Base-by-base conservation (phyloP, 2,888 invertebrate genomes). In the Sialis fuliginosa region DNA sequence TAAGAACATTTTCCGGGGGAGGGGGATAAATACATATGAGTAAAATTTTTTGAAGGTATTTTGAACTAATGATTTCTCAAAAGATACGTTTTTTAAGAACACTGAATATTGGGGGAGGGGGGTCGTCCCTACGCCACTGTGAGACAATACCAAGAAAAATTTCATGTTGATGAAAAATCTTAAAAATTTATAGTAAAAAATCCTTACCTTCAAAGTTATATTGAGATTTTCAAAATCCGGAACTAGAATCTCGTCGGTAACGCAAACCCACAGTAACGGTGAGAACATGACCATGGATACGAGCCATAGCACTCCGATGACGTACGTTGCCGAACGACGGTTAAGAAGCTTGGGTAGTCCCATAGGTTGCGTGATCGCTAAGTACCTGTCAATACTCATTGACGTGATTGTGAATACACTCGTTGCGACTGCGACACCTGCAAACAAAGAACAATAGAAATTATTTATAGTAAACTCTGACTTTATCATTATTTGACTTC, bases 331-430 rank as follows among this genome's bases (percentile, higher is more conserved):
- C 1, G 77, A 77, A 8, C 74, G 72, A 32, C 78, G 67, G 48
- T 79, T 81, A 48, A 82, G 80, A 59, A 81, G 73, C 60, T 80
- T 75, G 30, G 81, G 73, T 54, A 81, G 76, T 0, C 79, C 72
- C 52, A 84, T 76, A 0, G 83, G 81, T 58, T 80, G 80, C 32
- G 81, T 75, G 58, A 85, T 84, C 46, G 84, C 84, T 47, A 81
- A 61, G 55, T 79, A 82, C 45, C 85, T 71, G 62, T 84, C 84
- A 48, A 85, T 71, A 5, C 83, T 81, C 79, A 85, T 81, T 1
- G 81, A 79, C 1, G 81, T 80, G 54, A 86, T 82, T 1, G 85
- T 85, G 60, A 83, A 84, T 44, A 86, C 79, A 56, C 83, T 82
- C 1, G 82, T 79, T 0, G 81, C 79, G 4, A 84, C 84, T n/a